These are phyloP conservation scores for Sitophilus oryzae DNA, from an alignment of 1,140 invertebrate species.

Conservation along the genomic window DNA sequence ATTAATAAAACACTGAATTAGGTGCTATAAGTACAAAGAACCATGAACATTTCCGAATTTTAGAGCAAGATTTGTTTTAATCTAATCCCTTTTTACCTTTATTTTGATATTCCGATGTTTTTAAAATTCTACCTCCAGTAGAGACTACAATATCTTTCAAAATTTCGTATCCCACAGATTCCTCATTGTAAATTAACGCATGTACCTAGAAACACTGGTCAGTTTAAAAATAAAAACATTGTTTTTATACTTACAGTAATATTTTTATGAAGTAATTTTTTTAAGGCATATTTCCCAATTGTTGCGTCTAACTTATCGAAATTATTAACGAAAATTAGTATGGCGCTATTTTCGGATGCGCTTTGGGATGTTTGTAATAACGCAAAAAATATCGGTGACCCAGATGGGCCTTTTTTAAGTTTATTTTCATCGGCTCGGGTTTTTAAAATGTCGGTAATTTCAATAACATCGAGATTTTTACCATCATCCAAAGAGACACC, in stretches of 20 bases:
- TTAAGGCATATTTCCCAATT: constrained; percentile 24
- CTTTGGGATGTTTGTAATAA: constrained; percentile 29
- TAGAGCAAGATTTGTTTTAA: too few relatives aligned
- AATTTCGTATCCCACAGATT: not conserved
- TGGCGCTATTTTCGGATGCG: constrained; percentile 18
- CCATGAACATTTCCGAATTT: too few relatives aligned
- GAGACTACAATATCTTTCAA: not conserved
- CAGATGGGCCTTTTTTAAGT: not conserved
- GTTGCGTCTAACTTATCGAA: constrained; percentile 19
- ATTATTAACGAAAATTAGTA: constrained; percentile 26
- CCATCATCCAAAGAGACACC: constrained; percentile 23
- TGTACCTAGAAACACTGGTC: constrained; percentile 5
- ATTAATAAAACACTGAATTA: too few relatives aligned
- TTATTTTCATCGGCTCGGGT: not conserved
- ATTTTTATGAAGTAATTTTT: constrained; percentile 17
- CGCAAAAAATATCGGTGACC: constrained; percentile 25
- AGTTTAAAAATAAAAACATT: not conserved
- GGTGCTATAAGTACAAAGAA: too few relatives aligned
- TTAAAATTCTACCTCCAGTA: constrained; percentile 10
- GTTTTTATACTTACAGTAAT: constrained; percentile 12
- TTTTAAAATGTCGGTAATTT: too few relatives aligned
- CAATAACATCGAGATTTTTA: constrained; percentile 11
- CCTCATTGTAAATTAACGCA: constrained; percentile 2
- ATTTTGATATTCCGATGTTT: constrained; percentile 29
- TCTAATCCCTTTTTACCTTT: too few relatives aligned